Evolutionary conservation across 2,113 vertebrate genomes (phyloP).

Genomic region (Varanus komodoensis): DNA sequence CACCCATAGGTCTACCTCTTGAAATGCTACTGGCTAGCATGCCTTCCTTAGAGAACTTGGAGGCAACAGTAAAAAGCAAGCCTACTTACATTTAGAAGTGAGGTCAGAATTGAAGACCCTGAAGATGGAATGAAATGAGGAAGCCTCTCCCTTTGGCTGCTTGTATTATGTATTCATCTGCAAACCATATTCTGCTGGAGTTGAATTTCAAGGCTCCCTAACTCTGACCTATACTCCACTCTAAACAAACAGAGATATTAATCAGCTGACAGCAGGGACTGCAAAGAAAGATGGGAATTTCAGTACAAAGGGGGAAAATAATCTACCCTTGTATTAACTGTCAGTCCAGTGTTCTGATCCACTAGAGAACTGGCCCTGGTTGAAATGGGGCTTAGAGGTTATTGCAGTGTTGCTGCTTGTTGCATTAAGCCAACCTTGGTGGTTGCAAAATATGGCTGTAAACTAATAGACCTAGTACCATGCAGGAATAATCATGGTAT

Average conservation of each 20-base stretch:
- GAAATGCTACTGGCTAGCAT: background rate
- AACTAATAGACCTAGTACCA: background rate
- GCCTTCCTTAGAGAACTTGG: slow-evolving; percentile 43
- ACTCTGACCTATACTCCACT: slow-evolving; percentile 56
- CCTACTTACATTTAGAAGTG: slow-evolving; percentile 38
- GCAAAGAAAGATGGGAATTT: slow-evolving; percentile 53
- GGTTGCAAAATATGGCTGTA: background rate
- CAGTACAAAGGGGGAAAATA: slow-evolving; percentile 46
- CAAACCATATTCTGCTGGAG: slow-evolving; percentile 27
- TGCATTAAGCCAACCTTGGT: background rate
- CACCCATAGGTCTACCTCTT: background rate
- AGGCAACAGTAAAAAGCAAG: slow-evolving; percentile 40
- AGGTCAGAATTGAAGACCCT: slow-evolving; percentile 56
- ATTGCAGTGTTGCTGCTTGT: slow-evolving; percentile 37
- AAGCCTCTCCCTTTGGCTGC: slow-evolving; percentile 45
- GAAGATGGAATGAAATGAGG: slow-evolving; percentile 15
- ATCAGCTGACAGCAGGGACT: slow-evolving; percentile 59
- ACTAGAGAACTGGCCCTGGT: slow-evolving; percentile 32
- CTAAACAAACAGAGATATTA: slow-evolving; percentile 69
- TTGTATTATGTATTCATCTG: slow-evolving; percentile 7
- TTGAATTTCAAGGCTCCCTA: slow-evolving; percentile 46
- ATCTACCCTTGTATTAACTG: slow-evolving; percentile 60
- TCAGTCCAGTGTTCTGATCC: slow-evolving; percentile 58
- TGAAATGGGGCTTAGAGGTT: slow-evolving; percentile 39
- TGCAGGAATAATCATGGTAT: background rate